Conservation (phyloP, 92 coral and sea anemone genomes). For the Pocillopora meandrina region DNA sequence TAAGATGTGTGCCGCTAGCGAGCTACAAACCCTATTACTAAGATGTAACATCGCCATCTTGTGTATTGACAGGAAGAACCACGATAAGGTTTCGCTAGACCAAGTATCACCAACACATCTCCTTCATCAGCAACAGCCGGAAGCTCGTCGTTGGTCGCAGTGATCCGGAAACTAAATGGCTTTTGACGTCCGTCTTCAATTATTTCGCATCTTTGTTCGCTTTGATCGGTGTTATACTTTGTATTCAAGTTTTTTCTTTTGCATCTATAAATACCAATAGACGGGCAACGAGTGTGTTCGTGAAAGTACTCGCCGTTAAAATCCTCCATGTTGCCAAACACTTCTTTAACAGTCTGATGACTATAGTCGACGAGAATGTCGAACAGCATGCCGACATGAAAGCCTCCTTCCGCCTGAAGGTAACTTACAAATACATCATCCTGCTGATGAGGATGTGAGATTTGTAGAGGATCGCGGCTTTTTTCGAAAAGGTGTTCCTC, state of each 20-base stretch:
- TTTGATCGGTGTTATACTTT: neutral
- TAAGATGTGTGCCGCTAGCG: neutral
- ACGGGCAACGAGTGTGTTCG: neutral
- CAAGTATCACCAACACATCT: conserved; percentile 7
- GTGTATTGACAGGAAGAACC: neutral
- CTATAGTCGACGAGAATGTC: neutral
- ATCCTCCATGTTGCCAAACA: neutral
- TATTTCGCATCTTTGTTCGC: neutral
- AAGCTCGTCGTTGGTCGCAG: neutral
- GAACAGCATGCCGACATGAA: neutral
- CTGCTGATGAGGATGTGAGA: neutral
- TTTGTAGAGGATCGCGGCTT: neutral
- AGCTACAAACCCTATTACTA: conserved; percentile 4
- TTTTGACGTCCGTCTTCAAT: neutral
- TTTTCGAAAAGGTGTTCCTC: neutral
- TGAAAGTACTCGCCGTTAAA: neutral
- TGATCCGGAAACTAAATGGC: neutral
- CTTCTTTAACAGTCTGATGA: neutral
- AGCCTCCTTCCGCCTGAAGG: neutral
- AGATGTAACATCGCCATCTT: neutral
- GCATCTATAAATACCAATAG: conserved; percentile 5
- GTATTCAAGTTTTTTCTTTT: neutral
- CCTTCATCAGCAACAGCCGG: neutral
- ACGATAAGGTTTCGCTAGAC: neutral
- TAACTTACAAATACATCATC: neutral